Evolutionary conservation across 2,113 vertebrate species (phyloP), one percentile per base, ranked within the genome.

Genomic region (Melanerpes formicivorus): DNA sequence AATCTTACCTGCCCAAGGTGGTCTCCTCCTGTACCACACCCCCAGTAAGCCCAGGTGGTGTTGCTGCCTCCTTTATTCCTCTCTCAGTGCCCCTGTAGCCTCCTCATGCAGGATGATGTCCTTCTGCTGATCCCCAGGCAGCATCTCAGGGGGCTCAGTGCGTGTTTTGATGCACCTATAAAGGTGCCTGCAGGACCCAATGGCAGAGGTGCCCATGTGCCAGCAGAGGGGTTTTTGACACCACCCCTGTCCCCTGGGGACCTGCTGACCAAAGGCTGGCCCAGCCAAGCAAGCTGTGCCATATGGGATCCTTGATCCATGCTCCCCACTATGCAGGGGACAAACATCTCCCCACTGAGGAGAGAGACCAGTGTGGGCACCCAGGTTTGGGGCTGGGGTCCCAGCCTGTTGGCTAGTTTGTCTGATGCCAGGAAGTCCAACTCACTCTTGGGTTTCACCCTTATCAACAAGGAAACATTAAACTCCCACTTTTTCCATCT

Each of bases 211-310:
- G 46, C 62, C 78, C 1, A 2, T 1, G 5, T 74, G 70, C 30
- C 2, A 3, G 32, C 64, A 44, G 29, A 8, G 32, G 34, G 25
- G 5, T 3, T n/a, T 56, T n/a, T 50, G 48, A 40, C 34, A 64
- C 6, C 34, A 64, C 6, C 32, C 18, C 29, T 0, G 0, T 44
- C 3, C 62, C 56, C 30, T 71, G 30, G 34, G 29, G 19, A 26
- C 29, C 29, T 30, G 32, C 58, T 52, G 71, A n/a, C 54, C 1
- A 1, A 23, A n/a, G 11, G 44, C 32, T 30, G 58, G 25, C 16
- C 18, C 1, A 0, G 52, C 17, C 0, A 0, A 65, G 17, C 10
- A 18, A 50, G 58, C 58, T 1, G 7, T 54, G 21, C 26, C 0
- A 1, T 6, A 3, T 2, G 59, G 52, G 21, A 74, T 74, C 59